Evolutionary conservation across 2,113 vertebrate species (phyloP).

Genomic region (Nycticorax nycticorax): DNA sequence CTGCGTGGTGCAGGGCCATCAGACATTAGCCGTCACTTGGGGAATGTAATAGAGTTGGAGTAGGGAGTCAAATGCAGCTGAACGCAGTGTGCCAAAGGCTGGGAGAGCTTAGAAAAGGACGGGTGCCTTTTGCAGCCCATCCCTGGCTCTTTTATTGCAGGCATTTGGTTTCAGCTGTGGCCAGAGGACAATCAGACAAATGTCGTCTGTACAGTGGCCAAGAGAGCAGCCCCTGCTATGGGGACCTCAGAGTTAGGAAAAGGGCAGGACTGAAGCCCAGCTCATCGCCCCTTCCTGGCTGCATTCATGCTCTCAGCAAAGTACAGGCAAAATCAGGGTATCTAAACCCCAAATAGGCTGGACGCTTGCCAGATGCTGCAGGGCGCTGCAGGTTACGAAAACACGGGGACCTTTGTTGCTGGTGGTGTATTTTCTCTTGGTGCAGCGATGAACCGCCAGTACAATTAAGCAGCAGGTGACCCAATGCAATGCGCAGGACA

Average conservation of each 20-base stretch:
- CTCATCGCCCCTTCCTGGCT: background rate
- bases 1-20: background rate
- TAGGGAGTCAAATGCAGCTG: background rate
- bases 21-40: background rate
- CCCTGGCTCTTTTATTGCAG: background rate
- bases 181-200: background rate
- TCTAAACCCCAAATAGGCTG: background rate
- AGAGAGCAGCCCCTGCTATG: background rate
- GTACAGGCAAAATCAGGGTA: background rate
- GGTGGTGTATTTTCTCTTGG: background rate
- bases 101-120: background rate
- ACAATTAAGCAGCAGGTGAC: background rate
- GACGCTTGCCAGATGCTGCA: background rate
- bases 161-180: background rate
- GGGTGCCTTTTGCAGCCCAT: background rate
- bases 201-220: accelerated
- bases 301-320: background rate
- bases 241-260: accelerated
- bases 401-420: background rate
- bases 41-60: no score
- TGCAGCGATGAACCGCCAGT: background rate
- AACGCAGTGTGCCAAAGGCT: background rate
- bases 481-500: background rate
- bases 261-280: background rate
- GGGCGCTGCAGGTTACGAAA: accelerated